phyloP scores from a whole-genome alignment of 2,888 invertebrate genomes.

The Protophormia terraenovae region DNA sequence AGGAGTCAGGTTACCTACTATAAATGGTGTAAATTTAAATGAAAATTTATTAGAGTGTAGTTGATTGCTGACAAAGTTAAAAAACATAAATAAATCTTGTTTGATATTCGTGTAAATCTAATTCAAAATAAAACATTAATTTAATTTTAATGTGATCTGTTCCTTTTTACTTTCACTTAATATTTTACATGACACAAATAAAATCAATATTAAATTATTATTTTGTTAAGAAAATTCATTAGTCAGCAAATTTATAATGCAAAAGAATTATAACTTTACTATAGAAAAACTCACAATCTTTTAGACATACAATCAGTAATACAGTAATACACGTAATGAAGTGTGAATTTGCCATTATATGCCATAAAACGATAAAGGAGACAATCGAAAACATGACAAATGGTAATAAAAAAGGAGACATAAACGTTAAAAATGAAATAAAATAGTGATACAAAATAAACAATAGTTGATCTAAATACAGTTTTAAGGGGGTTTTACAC shows the following conservation, averaged over 20 bases:
- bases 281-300: not conserved
- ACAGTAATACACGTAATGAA: not conserved
- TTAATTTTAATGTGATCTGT: not conserved
- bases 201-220: slow-evolving; percentile 39
- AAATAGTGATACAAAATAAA: not conserved
- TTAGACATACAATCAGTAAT: not conserved
- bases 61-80: too few relatives aligned
- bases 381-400: slow-evolving; percentile 52
- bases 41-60: too few relatives aligned
- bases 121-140: not conserved
- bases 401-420: slow-evolving; percentile 28
- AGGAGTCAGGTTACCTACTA: too few relatives aligned
- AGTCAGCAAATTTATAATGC: slow-evolving; percentile 25
- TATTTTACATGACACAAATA: slow-evolving; percentile 35
- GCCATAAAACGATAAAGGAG: slow-evolving; percentile 7
- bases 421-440: slow-evolving; percentile 31
- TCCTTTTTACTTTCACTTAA: not conserved
- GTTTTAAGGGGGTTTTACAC: too few relatives aligned
- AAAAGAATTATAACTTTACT: not conserved
- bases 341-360: slow-evolving; percentile 44
- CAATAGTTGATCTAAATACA: too few relatives aligned
- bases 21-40: too few relatives aligned
- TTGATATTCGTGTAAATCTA: not conserved
- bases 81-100: too few relatives aligned
- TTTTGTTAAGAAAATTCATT: slow-evolving; percentile 31